Evolutionary conservation across 1,140 invertebrate species (phyloP), one percentile per base, ranked within the genome.

Genomic region (Drosophila arawakana): DNA sequence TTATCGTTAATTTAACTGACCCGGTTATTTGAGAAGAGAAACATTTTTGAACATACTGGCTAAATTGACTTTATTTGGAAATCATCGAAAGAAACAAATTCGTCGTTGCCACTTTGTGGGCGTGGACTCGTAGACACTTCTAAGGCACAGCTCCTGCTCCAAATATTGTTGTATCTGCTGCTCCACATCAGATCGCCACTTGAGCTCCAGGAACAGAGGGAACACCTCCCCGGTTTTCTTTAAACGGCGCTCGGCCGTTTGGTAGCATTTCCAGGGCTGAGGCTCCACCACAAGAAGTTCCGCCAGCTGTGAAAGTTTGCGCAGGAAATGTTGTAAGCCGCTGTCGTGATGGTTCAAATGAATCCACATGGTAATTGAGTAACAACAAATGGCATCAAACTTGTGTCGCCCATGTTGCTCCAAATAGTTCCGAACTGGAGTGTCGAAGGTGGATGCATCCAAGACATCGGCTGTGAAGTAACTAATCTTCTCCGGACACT

Each of bases 311-410:
- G 94, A 94, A 3, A 96, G 91, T 15, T 93, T 93, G 11, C 92
- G 71, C 8, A 97, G 91, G 92, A 96, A 96, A 6, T 91, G 61
- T 55, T 93, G 81, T 11, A 97, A 89, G 1, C 95, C 96, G 4
- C 92, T 89, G 93, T 97, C 97, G 10, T 96, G 96, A 92, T 96
- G 93, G 91, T 97, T 97, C 25, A 97, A 83, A 92, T 97, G 97
- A 76, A 97, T 96, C 97, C 97, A 97, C 96, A 97, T 97, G 11
- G 96, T 96, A 10, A 97, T 94, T 13, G 96, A 97, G 92, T 97
- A 97, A 86, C 95, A 96, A 90, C 96, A 97, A 30, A 94, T 93
- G 11, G 95, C 93, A 92, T 96, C 95, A 92, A 97, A 97, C 69
- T 92, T 93, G 2, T 78, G 55, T 61, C 92, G 93, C 1, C 92